Base-by-base conservation (phyloP, 2,888 invertebrate genomes). In the Lasioglossum lativentre region DNA sequence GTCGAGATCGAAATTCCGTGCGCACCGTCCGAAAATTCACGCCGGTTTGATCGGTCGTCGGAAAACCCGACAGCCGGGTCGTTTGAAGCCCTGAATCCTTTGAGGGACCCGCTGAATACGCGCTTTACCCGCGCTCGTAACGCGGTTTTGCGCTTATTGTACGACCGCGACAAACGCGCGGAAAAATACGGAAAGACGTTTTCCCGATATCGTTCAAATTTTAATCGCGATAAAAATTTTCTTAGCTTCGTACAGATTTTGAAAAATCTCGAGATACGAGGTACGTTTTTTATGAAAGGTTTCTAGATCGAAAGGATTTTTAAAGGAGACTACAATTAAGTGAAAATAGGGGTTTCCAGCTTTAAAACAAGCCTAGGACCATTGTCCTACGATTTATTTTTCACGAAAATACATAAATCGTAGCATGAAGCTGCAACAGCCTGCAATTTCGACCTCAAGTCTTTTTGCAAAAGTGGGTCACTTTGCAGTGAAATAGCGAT, bases 11-110 rank as follows among this genome's bases (percentile, higher is more conserved):
- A 38, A 38, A 34, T 68, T 38, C 19, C 66, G 66, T 68, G 66
- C 66, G 66, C 66, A 34, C 38, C 34, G 52, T 45, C 19, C 66
- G 73, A 76, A 78, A 83, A 78, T 83, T 66, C 63, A 71, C n/a
- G 70, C 6, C n/a, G 76, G 52, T 66, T 71, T 70, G 74, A 75
- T 82, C 78, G 75, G 40, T n/a, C 16, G 77, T 74, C 30, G 77
- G 77, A 40, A 75, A 78, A 19, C 56, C 56, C 59, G 30, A 19
- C 83, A 63, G 63, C 2, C 63, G 63, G 63, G 63, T 30, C 63
- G 76, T 77, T 83, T 74, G 71, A 76, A 70, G 70, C 14, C 52
- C 23, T 16, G 34, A 38, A 52, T 71, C 19, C 73, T 73, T 56
- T 73, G 45, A 78, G 68, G 75, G 75, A 34, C 72, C 56, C 66